Base-by-base conservation (phyloP, 2,113 vertebrate species). In the Corydoras sp. region DNA sequence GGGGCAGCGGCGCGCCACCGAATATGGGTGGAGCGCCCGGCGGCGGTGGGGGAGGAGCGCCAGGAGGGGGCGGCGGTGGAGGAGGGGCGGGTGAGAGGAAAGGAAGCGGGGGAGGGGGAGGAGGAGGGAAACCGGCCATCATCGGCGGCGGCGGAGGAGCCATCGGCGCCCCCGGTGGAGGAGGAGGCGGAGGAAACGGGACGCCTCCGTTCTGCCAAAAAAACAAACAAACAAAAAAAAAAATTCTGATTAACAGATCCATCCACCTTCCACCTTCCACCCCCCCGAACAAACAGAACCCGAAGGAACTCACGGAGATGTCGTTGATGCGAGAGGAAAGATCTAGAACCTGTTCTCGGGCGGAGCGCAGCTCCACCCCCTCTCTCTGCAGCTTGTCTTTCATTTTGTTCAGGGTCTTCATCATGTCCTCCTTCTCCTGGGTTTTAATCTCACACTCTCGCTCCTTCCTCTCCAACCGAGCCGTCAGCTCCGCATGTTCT, bases 401-500 rank as follows among this genome's bases (percentile, higher is more conserved):
- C 96, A 99, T 99, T 87, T 98, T 99, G 82, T 99, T 99, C 79
- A 99, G 82, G 0, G 96, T 98, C 87, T 94, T 94, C 96, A 99
- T 99, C 96, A 98, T 99, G 69, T 97, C 96, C 3, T 99, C 96
- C 74, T 95, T 99, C 81, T 99, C 96, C 76, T 94, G 84, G 0
- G 96, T 97, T 86, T 98, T 99, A 6, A 91, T 95, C 18, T 99
- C 95, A 15, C 96, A 99, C 81, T 99, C 96, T 0, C 96, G 79
- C 75, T 98, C 96, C 77, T 97, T 99, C 86, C 90, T 92, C 83
- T 99, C 96, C 65, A 99, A 84, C 63, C 90, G 91, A 67, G 82
- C 92, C 79, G 92, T 81, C 63, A 99, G 85, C 77, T 99, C 96
- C 0, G 78, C 79, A n/a, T 98, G 94, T 14, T 98, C 96, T 99